Evolutionary conservation across 2,888 invertebrate genomes (phyloP).

Genomic region (Corythucha ciliata): DNA sequence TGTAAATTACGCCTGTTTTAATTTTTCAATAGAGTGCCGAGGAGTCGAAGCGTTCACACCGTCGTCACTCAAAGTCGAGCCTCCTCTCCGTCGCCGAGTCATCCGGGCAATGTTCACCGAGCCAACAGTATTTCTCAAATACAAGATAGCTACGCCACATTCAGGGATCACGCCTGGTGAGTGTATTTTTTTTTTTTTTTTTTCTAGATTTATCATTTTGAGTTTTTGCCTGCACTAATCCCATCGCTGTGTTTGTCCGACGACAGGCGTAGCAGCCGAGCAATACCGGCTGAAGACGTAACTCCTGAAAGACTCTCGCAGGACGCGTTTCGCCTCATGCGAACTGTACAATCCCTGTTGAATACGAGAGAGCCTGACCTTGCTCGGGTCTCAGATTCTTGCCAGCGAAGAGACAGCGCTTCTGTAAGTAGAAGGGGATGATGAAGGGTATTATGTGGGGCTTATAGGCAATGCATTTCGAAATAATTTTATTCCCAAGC

Average conservation of each 20-base stretch:
- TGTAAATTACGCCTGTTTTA: conserved; percentile 4
- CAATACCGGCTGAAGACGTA: conserved; percentile 43
- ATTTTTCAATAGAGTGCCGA: conserved; percentile 48
- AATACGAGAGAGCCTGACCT: conserved; percentile 55
- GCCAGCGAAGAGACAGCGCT: conserved; percentile 30
- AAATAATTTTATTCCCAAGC: too few relatives aligned
- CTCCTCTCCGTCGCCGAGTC: conserved; percentile 36
- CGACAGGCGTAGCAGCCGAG: conserved; percentile 38
- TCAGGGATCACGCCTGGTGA: conserved; percentile 53
- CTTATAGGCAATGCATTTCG: too few relatives aligned
- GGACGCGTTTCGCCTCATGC: conserved; percentile 55
- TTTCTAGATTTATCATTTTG: too few relatives aligned
- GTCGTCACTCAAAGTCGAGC: conserved; percentile 39
- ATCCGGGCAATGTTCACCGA: conserved; percentile 39
- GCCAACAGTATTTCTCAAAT: conserved; percentile 45
- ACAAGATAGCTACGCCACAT: conserved; percentile 42
- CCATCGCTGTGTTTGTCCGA: conserved; percentile 1
- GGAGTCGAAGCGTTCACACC: conserved; percentile 48
- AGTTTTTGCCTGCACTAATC: neutral
- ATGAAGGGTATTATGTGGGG: too few relatives aligned
- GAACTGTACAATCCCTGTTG: conserved; percentile 56
- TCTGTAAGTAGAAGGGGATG: conserved; percentile 31
- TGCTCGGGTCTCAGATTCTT: conserved; percentile 36
- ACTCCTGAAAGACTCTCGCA: conserved; percentile 55
- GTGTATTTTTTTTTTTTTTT: too few relatives aligned